phyloP scores from a whole-genome alignment of 2,888 invertebrate genomes.

The Anorthoa munda region DNA sequence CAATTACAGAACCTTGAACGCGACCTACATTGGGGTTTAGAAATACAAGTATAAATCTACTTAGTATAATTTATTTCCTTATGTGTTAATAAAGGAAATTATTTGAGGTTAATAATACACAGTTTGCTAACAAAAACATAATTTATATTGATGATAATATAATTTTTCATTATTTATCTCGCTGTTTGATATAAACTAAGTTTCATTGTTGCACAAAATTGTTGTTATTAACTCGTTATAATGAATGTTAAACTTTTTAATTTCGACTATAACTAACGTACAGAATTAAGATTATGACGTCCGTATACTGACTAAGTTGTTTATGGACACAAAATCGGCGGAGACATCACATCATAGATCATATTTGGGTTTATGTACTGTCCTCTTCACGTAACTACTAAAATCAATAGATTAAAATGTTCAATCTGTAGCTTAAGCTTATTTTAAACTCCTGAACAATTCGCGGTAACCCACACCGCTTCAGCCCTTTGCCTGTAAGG shows the following conservation, averaged over 20 bases:
- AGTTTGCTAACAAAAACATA: slow-evolving; percentile 30
- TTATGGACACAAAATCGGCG: not conserved
- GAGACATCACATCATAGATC: not conserved
- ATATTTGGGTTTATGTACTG: not conserved
- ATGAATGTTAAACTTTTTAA: not conserved
- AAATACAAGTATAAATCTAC: slow-evolving; percentile 41
- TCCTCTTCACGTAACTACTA: not conserved
- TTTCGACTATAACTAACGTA: not conserved
- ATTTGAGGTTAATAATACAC: slow-evolving; percentile 48
- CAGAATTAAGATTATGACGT: not conserved
- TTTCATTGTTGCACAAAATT: slow-evolving; percentile 35
- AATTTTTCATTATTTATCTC: slow-evolving; percentile 47
- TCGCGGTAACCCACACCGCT: slow-evolving; percentile 2
- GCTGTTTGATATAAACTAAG: slow-evolving; percentile 42
- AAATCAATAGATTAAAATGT: not conserved
- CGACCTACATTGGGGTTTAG: slow-evolving; percentile 63
- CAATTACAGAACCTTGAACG: slow-evolving; percentile 64
- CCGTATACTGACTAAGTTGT: not conserved
- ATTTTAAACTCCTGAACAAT: not conserved
- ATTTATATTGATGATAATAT: slow-evolving; percentile 38
- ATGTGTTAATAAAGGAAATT: slow-evolving; percentile 57
- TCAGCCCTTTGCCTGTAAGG: not conserved
- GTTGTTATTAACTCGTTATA: slow-evolving; percentile 3
- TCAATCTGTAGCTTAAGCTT: not conserved
- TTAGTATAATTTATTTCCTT: slow-evolving; percentile 58